These are phyloP conservation scores for Dicrurus megarhynchus DNA, from an alignment of 2,113 vertebrate genomes.

Conservation along the genomic window DNA sequence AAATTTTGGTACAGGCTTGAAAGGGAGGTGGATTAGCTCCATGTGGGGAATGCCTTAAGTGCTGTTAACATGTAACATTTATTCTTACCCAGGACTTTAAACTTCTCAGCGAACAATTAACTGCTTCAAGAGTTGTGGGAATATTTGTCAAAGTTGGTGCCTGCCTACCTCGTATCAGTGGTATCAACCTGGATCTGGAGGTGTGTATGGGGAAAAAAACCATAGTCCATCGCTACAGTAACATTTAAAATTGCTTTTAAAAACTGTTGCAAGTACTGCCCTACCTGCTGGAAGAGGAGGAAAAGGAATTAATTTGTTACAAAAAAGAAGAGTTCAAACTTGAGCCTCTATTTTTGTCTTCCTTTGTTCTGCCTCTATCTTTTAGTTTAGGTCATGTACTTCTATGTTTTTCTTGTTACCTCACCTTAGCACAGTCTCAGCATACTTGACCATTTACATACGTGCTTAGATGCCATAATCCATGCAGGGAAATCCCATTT, in stretches of 20 bases:
- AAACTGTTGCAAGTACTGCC: background rate
- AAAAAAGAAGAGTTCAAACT: background rate
- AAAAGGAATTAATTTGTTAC: background rate
- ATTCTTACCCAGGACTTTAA: slow-evolving; percentile 77
- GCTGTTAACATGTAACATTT: background rate
- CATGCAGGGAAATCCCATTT: background rate
- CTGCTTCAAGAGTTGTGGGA: slow-evolving; percentile 71
- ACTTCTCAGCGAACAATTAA: slow-evolving; percentile 79
- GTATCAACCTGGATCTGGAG: slow-evolving; percentile 80
- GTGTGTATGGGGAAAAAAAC: slow-evolving; percentile 55
- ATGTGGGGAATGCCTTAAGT: background rate
- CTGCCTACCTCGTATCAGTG: background rate
- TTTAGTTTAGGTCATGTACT: background rate
- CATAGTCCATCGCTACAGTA: background rate
- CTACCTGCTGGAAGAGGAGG: background rate
- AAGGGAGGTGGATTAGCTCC: background rate
- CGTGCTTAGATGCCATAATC: background rate
- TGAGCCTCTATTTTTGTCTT: background rate
- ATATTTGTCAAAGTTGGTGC: slow-evolving; percentile 76
- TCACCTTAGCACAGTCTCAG: background rate
- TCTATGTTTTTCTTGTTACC: background rate
- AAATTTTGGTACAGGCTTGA: background rate
- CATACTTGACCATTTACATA: background rate
- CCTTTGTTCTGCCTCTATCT: background rate
- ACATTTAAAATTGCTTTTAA: background rate